Evolutionary conservation across 2,113 vertebrate species (phyloP).

Genomic region (Colaptes auratus): DNA sequence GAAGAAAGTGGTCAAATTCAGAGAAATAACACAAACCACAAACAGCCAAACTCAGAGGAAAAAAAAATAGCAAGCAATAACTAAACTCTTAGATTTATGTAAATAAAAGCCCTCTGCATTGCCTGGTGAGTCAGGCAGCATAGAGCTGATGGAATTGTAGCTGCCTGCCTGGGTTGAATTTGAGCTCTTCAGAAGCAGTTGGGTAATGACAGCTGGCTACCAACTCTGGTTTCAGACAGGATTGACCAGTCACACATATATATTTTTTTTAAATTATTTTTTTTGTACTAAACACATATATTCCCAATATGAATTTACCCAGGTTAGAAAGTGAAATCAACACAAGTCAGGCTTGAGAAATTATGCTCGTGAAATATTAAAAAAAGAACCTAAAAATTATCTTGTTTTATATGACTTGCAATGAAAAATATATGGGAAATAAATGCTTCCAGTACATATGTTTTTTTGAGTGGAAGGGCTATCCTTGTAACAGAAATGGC

Average conservation of each 20-base stretch:
- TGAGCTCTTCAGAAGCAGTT: background rate
- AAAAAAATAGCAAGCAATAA: background rate
- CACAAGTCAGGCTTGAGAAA: background rate
- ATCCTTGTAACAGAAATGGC: background rate
- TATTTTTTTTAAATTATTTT: background rate
- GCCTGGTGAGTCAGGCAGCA: background rate
- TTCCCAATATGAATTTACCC: background rate
- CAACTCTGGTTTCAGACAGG: background rate
- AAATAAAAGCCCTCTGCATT: background rate
- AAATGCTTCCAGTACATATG: background rate
- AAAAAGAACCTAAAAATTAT: too few species aligned
- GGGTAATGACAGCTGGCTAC: background rate
- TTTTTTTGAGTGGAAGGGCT: background rate
- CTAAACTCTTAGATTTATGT: background rate
- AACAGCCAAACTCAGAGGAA: background rate
- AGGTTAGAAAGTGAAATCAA: background rate
- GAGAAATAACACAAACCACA: background rate
- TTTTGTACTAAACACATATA: background rate
- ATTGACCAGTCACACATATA: background rate
- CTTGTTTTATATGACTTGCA: background rate
- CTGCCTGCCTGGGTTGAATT: background rate
- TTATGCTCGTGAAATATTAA: background rate
- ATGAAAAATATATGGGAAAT: background rate
- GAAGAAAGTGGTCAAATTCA: background rate
- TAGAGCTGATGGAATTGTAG: background rate